A percentile compares a stretch with the other conserved stretches of the same genome.
These are phyloP conservation scores for Bostrychus sinensis DNA, from an alignment of 2,113 vertebrate species.

Conservation along the genomic window DNA sequence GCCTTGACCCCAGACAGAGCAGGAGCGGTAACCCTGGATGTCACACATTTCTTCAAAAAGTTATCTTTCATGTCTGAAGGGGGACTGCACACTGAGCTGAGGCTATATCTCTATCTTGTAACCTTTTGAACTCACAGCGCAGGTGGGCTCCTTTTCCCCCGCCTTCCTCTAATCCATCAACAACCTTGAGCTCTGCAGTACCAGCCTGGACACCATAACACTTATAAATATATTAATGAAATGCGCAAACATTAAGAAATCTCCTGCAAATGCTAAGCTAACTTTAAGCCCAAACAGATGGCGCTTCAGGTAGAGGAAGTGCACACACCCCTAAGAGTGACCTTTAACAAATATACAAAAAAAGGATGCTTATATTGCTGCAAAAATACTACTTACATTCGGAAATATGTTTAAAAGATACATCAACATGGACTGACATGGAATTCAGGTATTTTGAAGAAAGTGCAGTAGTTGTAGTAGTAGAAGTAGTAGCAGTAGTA, in stretches of 20 bases:
- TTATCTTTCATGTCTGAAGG: neutral
- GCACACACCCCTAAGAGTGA: neutral
- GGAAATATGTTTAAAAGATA: neutral
- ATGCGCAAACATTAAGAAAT: constrained; percentile 6
- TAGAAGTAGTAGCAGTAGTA: too few species aligned
- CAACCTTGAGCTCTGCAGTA: constrained; percentile 7
- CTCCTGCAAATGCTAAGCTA: neutral
- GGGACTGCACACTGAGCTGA: too few species aligned
- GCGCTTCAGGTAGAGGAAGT: neutral
- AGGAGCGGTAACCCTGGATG: neutral
- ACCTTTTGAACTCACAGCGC: neutral
- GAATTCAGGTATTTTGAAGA: neutral
- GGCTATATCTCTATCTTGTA: neutral
- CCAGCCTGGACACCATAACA: neutral
- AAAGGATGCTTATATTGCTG: neutral
- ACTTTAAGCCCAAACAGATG: constrained; percentile 1
- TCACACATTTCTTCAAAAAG: neutral
- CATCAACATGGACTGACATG: neutral
- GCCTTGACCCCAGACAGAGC: neutral
- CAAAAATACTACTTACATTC: neutral
- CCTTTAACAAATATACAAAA: neutral
- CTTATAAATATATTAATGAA: constrained; percentile 21
- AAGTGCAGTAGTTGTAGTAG: neutral
- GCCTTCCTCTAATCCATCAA: constrained; percentile 5
- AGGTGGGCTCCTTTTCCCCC: neutral